Percentiles rank a stretch among this genome's conserved stretches.
These are phyloP conservation scores for Cliona cf. orientalis DNA, from an alignment of 37 sponge, comb jelly and placozoan genomes.

Conservation along the genomic window DNA sequence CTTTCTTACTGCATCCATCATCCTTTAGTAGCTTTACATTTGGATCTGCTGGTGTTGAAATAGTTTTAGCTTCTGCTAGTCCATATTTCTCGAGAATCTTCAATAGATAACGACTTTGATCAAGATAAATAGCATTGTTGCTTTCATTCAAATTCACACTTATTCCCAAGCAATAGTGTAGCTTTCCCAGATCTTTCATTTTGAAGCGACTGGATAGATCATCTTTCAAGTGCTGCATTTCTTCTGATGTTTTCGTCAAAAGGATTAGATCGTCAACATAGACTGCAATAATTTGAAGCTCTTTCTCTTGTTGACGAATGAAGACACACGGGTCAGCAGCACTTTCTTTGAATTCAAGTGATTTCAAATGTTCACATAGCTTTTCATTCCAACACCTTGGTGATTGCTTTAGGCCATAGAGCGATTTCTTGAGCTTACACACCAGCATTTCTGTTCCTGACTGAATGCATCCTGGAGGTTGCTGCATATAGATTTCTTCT, in stretches of 20 bases:
- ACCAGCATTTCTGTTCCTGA: slow-evolving; percentile 33
- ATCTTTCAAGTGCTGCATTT: slow-evolving; percentile 39
- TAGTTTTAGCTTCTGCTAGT: slow-evolving; percentile 44
- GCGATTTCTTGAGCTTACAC: slow-evolving; percentile 20
- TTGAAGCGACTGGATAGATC: slow-evolving; percentile 13
- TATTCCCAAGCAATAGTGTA: slow-evolving; percentile 59
- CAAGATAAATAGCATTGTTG: slow-evolving; percentile 5
- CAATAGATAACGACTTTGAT: slow-evolving; percentile 53
- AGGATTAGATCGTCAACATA: slow-evolving; percentile 62
- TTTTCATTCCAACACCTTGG: slow-evolving; percentile 41
- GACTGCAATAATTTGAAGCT: slow-evolving; percentile 31
- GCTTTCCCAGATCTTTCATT: slow-evolving; percentile 66
- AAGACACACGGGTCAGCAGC: slow-evolving; percentile 50
- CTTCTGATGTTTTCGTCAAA: slow-evolving; percentile 13
- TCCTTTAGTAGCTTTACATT: slow-evolving; percentile 47
- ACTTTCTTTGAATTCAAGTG: not conserved
- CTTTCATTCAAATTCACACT: slow-evolving; percentile 26
- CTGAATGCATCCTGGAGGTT: slow-evolving; percentile 34
- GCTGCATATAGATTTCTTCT: slow-evolving; percentile 60
- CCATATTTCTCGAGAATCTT: slow-evolving; percentile 36
- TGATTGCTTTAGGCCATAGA: slow-evolving; percentile 50
- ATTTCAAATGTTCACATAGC: not conserved
- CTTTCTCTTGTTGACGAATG: not conserved
- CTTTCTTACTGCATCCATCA: slow-evolving; percentile 57
- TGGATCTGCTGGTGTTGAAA: slow-evolving; percentile 45